Conservation (phyloP, 2,797 vertebrate genomes). For the Decapterus maruadsi region DNA sequence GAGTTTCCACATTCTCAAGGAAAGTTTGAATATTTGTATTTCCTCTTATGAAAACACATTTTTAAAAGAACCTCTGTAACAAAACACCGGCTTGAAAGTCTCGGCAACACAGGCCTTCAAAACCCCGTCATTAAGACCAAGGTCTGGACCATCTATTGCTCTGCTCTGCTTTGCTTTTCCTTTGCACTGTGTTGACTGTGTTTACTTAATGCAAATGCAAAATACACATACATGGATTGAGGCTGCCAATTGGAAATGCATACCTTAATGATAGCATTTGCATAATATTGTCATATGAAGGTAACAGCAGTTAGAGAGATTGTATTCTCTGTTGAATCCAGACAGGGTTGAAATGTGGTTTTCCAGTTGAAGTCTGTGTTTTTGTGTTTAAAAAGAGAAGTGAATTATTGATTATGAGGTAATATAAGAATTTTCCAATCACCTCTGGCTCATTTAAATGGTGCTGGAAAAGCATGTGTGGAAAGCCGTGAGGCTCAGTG, state of each 20-base stretch:
- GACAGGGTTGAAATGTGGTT: not conserved
- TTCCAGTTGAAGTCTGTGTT: not conserved
- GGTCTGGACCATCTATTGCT: not conserved
- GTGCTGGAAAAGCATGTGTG: not conserved
- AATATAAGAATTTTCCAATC: not conserved
- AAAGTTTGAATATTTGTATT: conserved; percentile 5
- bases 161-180: not conserved
- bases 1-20: not conserved
- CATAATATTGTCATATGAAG: not conserved
- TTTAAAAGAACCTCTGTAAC: not conserved
- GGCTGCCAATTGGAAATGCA: not conserved
- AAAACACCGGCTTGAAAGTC: not conserved
- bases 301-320: not conserved
- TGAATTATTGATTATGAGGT: not conserved
- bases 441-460: not conserved
- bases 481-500: not conserved
- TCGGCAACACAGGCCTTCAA: not conserved
- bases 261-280: not conserved
- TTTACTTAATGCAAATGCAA: not conserved
- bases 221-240: not conserved
- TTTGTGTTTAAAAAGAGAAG: not conserved
- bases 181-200: not conserved
- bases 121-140: not conserved
- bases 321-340: not conserved
- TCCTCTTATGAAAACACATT: not conserved